Conservation (phyloP, 2,113 vertebrate genomes). For the Jacana jacana region DNA sequence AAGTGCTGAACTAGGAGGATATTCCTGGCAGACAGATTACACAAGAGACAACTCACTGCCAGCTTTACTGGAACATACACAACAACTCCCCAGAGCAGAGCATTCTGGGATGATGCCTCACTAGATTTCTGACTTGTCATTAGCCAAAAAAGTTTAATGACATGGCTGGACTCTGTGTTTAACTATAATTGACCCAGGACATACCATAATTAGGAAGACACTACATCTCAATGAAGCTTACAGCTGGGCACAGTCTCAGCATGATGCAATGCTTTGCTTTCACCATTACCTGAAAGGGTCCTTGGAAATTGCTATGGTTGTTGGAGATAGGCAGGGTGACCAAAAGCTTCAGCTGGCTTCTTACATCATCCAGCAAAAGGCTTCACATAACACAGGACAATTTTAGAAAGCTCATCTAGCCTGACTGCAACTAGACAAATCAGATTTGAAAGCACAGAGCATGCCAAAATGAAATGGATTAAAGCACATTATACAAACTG, state of each 20-base stretch:
- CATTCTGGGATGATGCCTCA: background rate
- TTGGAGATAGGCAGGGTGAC: background rate
- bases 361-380: background rate
- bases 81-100: background rate
- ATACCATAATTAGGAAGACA: constrained; percentile 28
- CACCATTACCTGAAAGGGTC: constrained; percentile 3
- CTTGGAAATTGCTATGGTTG: background rate
- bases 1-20: background rate
- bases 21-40: constrained; percentile 48
- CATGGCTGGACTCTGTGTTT: background rate
- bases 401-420: background rate
- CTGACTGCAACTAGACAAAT: background rate
- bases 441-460: background rate
- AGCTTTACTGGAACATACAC: constrained; percentile 23
- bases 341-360: background rate
- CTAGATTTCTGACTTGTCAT: constrained; percentile 10
- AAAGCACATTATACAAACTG: background rate
- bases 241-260: background rate
- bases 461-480: background rate
- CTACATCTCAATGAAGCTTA: background rate
- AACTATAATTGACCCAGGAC: constrained; percentile 6
- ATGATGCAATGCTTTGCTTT: background rate
- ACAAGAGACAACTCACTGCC: constrained; percentile 19
- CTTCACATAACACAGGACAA: background rate
- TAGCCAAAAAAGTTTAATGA: constrained; percentile 22